Evolutionary conservation across 2,113 vertebrate genomes (phyloP).

Genomic region (Campylomormyrus tamandua): DNA sequence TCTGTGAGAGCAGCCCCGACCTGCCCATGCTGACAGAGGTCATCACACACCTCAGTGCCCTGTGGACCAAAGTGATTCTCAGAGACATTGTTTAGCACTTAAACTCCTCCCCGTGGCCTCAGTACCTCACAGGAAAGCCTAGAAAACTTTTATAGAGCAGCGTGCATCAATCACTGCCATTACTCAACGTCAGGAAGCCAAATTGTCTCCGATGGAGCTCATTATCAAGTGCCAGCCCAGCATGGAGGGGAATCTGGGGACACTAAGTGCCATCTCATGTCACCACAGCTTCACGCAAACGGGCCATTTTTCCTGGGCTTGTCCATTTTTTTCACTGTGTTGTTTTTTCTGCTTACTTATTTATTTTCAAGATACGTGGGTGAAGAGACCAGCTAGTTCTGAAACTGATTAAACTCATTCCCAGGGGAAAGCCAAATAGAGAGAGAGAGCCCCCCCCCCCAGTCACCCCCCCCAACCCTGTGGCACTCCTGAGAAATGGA

Average conservation of each 20-base stretch:
- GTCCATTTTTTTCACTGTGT: constrained; percentile 53
- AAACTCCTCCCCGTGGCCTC: constrained; percentile 55
- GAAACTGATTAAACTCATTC: constrained; percentile 21
- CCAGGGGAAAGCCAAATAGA: constrained; percentile 18
- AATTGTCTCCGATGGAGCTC: constrained; percentile 84
- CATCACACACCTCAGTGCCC: constrained; percentile 48
- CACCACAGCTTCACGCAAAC: constrained; percentile 58
- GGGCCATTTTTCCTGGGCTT: constrained; percentile 40
- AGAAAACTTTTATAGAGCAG: constrained; percentile 55
- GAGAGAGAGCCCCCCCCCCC: constrained; percentile 16
- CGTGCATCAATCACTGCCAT: constrained; percentile 64
- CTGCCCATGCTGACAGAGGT: constrained; percentile 36
- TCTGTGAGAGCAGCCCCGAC: not conserved
- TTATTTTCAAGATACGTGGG: constrained; percentile 38
- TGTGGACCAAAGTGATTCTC: constrained; percentile 38
- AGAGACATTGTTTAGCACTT: constrained; percentile 67
- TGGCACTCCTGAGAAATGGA: constrained; percentile 11
- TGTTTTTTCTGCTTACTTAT: constrained; percentile 42
- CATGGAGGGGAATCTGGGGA: constrained; percentile 70
- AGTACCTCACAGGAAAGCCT: constrained; percentile 51
- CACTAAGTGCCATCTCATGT: constrained; percentile 77
- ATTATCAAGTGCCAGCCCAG: constrained; percentile 70
- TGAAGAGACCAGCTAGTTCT: constrained; percentile 54
- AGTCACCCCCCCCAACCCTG: not conserved
- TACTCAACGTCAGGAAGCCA: constrained; percentile 68